Base-by-base conservation (phyloP, 2,113 vertebrate species). In the Motacilla alba region DNA sequence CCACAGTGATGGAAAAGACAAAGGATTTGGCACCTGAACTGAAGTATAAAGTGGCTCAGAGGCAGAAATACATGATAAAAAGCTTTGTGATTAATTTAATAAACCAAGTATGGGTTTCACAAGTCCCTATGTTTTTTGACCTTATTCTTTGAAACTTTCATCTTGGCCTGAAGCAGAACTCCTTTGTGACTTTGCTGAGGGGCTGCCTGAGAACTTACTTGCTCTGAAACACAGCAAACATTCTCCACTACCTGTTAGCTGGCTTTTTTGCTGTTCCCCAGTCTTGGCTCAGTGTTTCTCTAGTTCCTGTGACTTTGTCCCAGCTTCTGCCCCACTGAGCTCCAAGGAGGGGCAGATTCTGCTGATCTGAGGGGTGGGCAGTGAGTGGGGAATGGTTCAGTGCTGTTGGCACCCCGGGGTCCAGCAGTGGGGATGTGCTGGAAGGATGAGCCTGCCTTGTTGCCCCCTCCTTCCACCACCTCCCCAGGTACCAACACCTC, bases 11-110 rank as follows among this genome's bases (percentile, higher is more conserved):
- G 49, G 73, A 82, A 62, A 81, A 53, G 27, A 35, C 68, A 74
- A 73, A 55, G 67, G 37, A 31, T 91, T 93, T 95, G 91, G 84
- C 84, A 95, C 82, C 72, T 90, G 70, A 56, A 78, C 53, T 69
- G 69, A 46, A 79, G 87, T 27, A 52, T 37, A 27, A 85, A 89
- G 59, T 50, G 80, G 47, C 43, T 80, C 1, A 8, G 50, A 73
- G 84, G 63, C 87, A 93, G 84, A 93, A 94, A 67, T 89, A 82
- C 3, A 46, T 35, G 67, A 79, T 72, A 58, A 83, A 95, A 91
- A 87, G 53, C 82, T 53, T 81, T 2, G 20, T 43, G 63, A 90
- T 70, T 85, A 83, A 63, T 73, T 90, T 79, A 87, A 76, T 83
- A 84, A 94, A 82, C 27, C 58, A 39, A 49, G 37, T 63, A 21